These are phyloP conservation scores for Phallusia fumigata DNA, from an alignment of 23 tunicate genomes.

Conservation along the genomic window DNA sequence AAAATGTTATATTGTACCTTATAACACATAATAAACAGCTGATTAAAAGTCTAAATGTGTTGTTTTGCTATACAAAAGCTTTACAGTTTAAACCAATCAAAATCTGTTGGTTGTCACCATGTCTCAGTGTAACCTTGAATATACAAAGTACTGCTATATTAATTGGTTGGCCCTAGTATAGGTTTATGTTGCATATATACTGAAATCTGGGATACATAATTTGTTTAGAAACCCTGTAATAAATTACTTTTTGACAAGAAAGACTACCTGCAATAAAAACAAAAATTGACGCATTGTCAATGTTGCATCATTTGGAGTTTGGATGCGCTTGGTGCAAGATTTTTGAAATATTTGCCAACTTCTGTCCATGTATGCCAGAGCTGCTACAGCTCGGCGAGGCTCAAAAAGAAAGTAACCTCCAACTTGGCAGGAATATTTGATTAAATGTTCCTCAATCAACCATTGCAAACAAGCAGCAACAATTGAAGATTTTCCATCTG, in stretches of 20 bases:
- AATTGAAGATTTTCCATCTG: conserved; percentile 11
- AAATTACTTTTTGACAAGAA: neutral
- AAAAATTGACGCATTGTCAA: conserved; percentile 69
- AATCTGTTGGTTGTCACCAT: no score
- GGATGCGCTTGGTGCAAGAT: conserved; percentile 37
- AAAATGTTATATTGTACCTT: no score
- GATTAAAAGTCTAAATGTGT: no score
- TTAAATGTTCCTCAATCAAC: conserved; percentile 50
- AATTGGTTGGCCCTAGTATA: no score
- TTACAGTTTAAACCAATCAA: no score
- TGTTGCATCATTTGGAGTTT: conserved; percentile 64
- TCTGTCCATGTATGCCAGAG: conserved; percentile 86
- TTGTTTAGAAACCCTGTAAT: no score
- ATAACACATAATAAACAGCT: no score
- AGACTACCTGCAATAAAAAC: conserved; percentile 48
- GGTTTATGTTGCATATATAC: no score
- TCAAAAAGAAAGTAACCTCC: conserved; percentile 84
- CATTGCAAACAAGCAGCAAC: conserved; percentile 60
- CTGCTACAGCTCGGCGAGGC: conserved; percentile 78
- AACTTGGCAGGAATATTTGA: conserved; percentile 75
- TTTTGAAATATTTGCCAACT: conserved; percentile 87
- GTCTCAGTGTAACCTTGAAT: no score
- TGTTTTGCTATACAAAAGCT: no score
- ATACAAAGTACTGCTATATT: no score
- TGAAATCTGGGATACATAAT: no score